phyloP scores from a whole-genome alignment of 2,113 vertebrate genomes.

The Tonatia bakeri region DNA sequence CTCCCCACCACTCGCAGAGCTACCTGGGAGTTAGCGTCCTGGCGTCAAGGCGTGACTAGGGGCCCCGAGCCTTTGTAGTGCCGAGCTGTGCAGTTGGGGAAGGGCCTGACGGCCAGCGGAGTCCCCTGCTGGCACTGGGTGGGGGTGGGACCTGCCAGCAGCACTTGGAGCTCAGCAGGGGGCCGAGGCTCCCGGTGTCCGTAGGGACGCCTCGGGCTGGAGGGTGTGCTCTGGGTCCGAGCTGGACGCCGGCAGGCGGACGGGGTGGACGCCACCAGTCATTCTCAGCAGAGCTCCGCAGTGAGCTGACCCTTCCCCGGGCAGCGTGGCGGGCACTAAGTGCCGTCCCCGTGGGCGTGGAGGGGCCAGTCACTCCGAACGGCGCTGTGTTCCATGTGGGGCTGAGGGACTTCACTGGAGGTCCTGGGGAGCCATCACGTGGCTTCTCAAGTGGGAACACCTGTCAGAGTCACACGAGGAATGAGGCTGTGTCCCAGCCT shows the following conservation, averaged over 20 bases:
- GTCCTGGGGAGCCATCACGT: rapidly evolving
- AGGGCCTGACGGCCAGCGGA: no score
- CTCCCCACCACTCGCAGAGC: not conserved
- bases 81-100: no score
- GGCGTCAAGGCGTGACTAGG: not conserved
- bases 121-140: not conserved
- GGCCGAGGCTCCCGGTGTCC: not conserved
- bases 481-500: not conserved
- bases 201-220: not conserved
- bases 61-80: not conserved
- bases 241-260: not conserved
- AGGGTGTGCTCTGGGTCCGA: not conserved
- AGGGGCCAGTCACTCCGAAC: not conserved
- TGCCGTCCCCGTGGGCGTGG: not conserved
- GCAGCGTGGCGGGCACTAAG: not conserved
- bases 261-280: not conserved
- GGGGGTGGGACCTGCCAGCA: no score
- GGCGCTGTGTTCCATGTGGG: not conserved
- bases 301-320: not conserved
- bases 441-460: not conserved
- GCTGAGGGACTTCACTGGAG: not conserved
- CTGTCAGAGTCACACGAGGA: not conserved
- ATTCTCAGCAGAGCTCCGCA: not conserved
- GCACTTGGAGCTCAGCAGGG: not conserved
- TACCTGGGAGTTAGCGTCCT: not conserved